Base-by-base conservation (phyloP, 2,888 invertebrate species). In the Crepidodera aurea region DNA sequence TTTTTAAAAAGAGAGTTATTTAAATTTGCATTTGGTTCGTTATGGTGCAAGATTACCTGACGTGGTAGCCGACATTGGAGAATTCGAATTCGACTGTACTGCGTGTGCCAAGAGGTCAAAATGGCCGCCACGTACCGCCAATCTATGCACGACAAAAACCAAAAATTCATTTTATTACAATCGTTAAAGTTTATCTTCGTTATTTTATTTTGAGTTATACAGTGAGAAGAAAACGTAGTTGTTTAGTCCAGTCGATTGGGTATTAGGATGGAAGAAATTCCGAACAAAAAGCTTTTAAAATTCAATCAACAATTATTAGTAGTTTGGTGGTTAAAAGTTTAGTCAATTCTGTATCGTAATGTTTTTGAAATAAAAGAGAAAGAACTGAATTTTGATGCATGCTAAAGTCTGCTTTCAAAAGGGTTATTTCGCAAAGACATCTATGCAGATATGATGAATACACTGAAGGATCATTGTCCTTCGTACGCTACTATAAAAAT, bases 81-180 rank as follows among this genome's bases (percentile, higher is more conserved):
- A 58, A 51, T 65, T 53, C 34, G 50, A 25, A 37, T 63, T 62
- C 48, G 51, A 48, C 61, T 56, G 60, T 54, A 46, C 67, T 56
- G 46, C 46, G 48, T 8, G 44, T 12, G 56, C 19, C 46, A 46
- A 56, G 42, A 55, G 68, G 67, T 71, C 70, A 64, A 66, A 65
- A 72, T 63, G 68, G 67, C 68, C 65, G 58, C 76, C 74, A 70
- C 71, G 74, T 39, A 75, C 75, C 73, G 73, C 76, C 79, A 79
- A 78, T 77, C 76, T 77, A 78, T 77, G 79, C 78, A 79, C 78
- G 76, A 78, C 73, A 78, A 78, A 77, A 78, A 72, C 75, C 25
- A 25, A 12, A 16, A 29, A 15, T 48, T 29, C 22, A 76, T 69
- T 78, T 78, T 76, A 78, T 75, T 68, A 77, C 74, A 76, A 75